phyloP scores from a whole-genome alignment of 2,888 invertebrate genomes.

The Trissonchulus latispiculum region DNA sequence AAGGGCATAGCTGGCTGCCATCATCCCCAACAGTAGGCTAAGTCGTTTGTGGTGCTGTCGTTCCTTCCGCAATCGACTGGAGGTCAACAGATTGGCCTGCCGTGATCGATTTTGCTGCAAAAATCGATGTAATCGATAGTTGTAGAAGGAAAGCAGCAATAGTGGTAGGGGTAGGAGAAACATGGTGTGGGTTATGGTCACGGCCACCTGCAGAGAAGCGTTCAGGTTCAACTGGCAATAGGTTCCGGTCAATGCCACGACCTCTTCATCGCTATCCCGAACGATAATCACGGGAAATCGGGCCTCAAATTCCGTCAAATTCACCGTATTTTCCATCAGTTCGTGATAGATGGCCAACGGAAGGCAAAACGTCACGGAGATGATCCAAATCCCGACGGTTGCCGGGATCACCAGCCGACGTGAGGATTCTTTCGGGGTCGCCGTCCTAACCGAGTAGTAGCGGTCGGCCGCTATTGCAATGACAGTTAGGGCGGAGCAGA shows the following conservation, averaged over 20 bases:
- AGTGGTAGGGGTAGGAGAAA: slow-evolving; percentile 12
- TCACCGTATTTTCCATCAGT: background rate
- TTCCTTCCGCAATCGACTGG: background rate
- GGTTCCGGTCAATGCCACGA: background rate
- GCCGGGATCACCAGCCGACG: slow-evolving; percentile 1
- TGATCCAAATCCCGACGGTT: background rate
- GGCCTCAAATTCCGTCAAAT: background rate
- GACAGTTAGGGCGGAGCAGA: background rate
- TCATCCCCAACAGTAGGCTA: background rate
- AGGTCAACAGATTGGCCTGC: background rate
- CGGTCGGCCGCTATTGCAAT: slow-evolving; percentile 13
- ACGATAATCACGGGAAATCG: background rate
- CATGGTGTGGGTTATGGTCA: background rate
- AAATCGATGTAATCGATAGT: slow-evolving; percentile 5
- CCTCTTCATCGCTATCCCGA: background rate
- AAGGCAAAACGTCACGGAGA: slow-evolving; percentile 1
- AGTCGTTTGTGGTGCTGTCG: slow-evolving; percentile 5
- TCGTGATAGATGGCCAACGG: background rate
- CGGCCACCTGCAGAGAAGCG: background rate
- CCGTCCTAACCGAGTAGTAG: background rate
- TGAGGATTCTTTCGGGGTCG: background rate
- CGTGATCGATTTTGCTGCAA: background rate
- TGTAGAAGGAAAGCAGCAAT: background rate
- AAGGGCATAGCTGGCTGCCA: slow-evolving; percentile 3
- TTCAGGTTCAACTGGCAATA: background rate